A percentile compares a stretch with the other conserved stretches of the same genome.
These are phyloP conservation scores for Pelecanoides urinatrix DNA, from an alignment of 2,113 vertebrate species.

Conservation along the genomic window DNA sequence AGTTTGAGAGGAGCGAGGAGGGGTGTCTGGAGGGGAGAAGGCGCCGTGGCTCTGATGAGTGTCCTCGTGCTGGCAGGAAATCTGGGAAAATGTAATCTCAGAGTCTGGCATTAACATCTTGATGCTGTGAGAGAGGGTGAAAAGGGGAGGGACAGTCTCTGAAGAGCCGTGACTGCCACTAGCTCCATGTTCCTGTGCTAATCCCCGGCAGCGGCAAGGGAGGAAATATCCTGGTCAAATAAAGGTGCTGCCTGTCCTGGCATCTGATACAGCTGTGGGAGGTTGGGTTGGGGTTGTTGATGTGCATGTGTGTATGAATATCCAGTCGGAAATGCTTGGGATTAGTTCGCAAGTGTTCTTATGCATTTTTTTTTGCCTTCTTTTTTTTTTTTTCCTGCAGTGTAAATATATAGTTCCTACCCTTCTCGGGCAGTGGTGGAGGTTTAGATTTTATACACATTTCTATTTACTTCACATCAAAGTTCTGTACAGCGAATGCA, in stretches of 20 bases:
- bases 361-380: accelerated
- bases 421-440: not conserved
- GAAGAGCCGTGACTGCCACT: not conserved
- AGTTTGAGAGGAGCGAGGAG: accelerated
- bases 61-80: not conserved
- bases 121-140: not conserved
- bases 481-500: not conserved
- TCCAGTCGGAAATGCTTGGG: not conserved
- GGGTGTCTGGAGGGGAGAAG: not conserved
- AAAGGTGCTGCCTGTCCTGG: not conserved
- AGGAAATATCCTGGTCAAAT: not conserved
- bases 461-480: accelerated
- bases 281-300: not conserved
- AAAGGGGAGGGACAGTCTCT: not conserved
- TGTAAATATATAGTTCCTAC: not conserved
- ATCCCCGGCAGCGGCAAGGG: accelerated
- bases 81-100: not conserved
- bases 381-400: accelerated
- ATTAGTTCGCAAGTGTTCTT: not conserved
- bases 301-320: not conserved
- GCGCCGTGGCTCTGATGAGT: not conserved
- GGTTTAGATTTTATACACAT: not conserved
- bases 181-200: not conserved
- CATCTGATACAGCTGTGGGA: not conserved
- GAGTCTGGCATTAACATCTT: not conserved